Evolutionary conservation across 2,797 vertebrate genomes (phyloP), one percentile per base, ranked within the genome.

Genomic region (Myotis myotis): DNA sequence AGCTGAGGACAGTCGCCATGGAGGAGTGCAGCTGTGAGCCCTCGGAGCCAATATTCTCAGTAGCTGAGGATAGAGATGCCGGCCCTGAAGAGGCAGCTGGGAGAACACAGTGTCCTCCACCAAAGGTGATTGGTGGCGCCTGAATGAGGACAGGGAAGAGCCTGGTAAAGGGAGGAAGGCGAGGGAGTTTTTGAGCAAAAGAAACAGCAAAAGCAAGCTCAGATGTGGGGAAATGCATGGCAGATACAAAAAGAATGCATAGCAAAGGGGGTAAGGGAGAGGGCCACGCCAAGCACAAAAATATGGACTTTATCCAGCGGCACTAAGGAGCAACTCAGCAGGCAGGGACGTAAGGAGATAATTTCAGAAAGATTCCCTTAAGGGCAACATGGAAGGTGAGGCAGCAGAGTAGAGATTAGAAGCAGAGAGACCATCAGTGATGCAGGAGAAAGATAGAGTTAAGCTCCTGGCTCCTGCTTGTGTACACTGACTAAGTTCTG

Each of bases 311-410:
- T 51, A 12, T 88, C 87, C 83, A n/a, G 71, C 44, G 44, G 47
- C 87, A 49, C 13, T 16, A 68, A 47, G 49, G 75, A 82, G 44
- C 72, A 47, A 47, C 85, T 12, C 15, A 78, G 62, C 55, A n/a
- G 23, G 66, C 76, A 47, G 60, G 81, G 75, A n/a, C 1, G 0
- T 5, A 51, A 30, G 1, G 8, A 33, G 41, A 49, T 51, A 12
- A 28, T 89, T 91, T 82, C 16, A 71, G 84, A 94, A 89, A 82
- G 84, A 51, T 19, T 51, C 76, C 53, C 72, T 68, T 44, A 66
- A n/a, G 36, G 49, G 33, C 25, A 62, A 19, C 25, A 13, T 12
- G 51, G 71, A 79, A 60, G 66, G n/a, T 79, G 33, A 64, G n/a
- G 71, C 80, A 30, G 33, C n/a, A 8, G 53, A 47, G 33, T 28